Base-by-base conservation (phyloP, 2,797 vertebrate species). In the Cirrhinus molitorella region DNA sequence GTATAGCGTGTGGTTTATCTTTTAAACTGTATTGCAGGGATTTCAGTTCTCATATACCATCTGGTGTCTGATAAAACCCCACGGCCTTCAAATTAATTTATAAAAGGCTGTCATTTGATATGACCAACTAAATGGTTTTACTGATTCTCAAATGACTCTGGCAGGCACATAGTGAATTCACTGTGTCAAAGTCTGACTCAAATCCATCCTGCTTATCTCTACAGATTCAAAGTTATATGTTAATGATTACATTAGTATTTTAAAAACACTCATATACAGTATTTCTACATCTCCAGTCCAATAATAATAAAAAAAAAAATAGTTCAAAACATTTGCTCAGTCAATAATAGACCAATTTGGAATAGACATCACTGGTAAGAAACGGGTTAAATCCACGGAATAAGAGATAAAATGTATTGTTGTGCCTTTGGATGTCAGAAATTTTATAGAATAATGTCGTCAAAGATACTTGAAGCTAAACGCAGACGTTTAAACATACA, bases 131-230 rank as follows among this genome's bases (percentile, higher is more conserved):
- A 75, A 83, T 55, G 61, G 21, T 25, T 66, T 82, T 43, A 53
- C 70, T 28, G 47, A 66, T 43, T 53, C 71, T 75, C 31, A 40
- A 43, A 74, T 66, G 61, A 66, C 47, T 74, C n/a, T 82, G 45
- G 71, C 45, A 74, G 34, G 45, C 43, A 51, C 31, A 51, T 28
- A 40, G 3, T 51, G 16, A 49, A 43, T 74, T 51, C n/a, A 19
- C 55, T 53, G n/a, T 43, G 80, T 71, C 78, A 82, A 66, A 74
- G 80, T 55, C 80, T 66, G 59, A 75, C 17, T 75, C 21, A 49
- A 81, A 72, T 67, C 23, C 61, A 55, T 83, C n/a, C 37, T 5
- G 17, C 47, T 83, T 83, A 75, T 83, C 80, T 67, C 17, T 10
- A 31, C 57, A 75, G 43, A 67, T 75, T 75, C 43, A 55, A 66